Evolutionary conservation across 2,113 vertebrate species (phyloP).

Genomic region (Psophia crepitans): DNA sequence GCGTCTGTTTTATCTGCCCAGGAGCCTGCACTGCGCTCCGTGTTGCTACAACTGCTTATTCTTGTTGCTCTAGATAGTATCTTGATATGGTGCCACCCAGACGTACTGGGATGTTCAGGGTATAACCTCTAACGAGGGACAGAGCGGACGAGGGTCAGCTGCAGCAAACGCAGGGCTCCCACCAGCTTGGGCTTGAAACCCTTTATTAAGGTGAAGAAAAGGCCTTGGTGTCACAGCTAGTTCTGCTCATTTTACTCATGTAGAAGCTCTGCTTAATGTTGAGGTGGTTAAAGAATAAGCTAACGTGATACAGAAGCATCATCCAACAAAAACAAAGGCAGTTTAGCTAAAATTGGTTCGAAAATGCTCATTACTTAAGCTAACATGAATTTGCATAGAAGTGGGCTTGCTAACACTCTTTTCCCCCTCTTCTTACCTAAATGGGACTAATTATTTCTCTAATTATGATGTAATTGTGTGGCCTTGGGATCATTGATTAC

Average conservation of each 20-base stretch:
- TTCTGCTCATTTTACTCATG: not conserved
- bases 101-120: not conserved
- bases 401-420: not conserved
- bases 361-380: slow-evolving; percentile 17
- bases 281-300: not conserved
- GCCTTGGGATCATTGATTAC: slow-evolving; percentile 15
- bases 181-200: not conserved
- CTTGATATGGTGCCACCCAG: not conserved
- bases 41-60: not conserved
- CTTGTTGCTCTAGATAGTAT: not conserved
- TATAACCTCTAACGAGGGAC: accelerated
- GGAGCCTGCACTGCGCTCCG: not conserved
- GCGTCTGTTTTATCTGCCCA: not conserved
- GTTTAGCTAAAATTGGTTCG: not conserved
- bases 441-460: not conserved
- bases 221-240: not conserved
- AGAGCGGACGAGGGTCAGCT: not conserved
- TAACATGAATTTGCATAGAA: not conserved
- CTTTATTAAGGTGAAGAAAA: not conserved
- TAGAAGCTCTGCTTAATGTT: not conserved
- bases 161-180: not conserved
- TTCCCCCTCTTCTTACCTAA: not conserved
- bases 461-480: not conserved
- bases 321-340: not conserved
- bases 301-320: not conserved